Base-by-base conservation (phyloP, 2,113 vertebrate species). In the Syngnathoides biaculeatus region DNA sequence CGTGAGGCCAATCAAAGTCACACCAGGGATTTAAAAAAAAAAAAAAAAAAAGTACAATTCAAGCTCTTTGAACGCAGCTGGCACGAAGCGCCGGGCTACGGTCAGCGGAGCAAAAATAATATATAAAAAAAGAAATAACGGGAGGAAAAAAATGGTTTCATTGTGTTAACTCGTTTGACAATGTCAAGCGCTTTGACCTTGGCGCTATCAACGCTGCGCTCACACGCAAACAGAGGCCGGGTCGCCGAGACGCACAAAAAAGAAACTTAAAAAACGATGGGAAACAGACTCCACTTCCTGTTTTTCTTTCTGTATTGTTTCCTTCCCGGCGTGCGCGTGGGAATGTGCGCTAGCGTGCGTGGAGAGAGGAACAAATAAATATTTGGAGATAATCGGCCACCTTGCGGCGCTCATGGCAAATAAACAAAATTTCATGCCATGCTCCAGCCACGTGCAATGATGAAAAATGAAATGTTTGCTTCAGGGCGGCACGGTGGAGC, bases 291-390 rank as follows among this genome's bases (percentile, higher is more conserved):
- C 58, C 47, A 72, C 78, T 86, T 93, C 91, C 91, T 91, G 88
- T 90, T 90, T 86, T 90, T 86, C 85, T 78, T 87, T 84, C 72
- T 47, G 75, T 91, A 91, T 91, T 89, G 84, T 91, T 91, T 91
- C 89, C 90, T 91, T 87, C 82, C 79, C 65, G 67, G 67, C 20
- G n/a, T 67, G 53, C 45, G 77, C 27, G 38, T 80, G 79, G 67
- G 55, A 81, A 78, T 65, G 52, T 48, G 68, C 19, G 38, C 14
- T 2, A 55, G 52, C 22, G 22, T 14, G 59, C 38, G 24, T 61
- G 30, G 19, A 27, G 43, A 60, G 40, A 30, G 55, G 24, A 9
- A 20, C 42, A 40, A 40, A 52, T n/a, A 52, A 48, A 35, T 12
- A 57, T 22, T 52, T n/a, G 20, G 48, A 30, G 26, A 57, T 6